Evolutionary conservation across 1,140 invertebrate genomes (phyloP), one percentile per base, ranked within the genome.

Genomic region (Elymnias hypermnestra): DNA sequence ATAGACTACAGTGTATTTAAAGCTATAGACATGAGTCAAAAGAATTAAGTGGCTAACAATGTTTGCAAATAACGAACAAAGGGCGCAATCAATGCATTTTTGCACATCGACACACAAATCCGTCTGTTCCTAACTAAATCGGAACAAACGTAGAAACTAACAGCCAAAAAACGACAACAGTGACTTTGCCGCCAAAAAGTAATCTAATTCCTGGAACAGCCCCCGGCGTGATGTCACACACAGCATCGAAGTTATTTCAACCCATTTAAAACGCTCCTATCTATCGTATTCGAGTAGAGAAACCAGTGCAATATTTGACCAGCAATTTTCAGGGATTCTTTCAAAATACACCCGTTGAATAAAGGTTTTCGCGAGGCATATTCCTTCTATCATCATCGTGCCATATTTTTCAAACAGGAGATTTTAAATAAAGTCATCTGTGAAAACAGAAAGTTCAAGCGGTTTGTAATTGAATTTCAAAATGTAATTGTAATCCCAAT

Each of bases 271-370:
- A 15, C 25, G 47, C 35, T 10, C 35, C 39, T 50, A 50, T 50
- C 48, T 44, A 39, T 51, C 41, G 40, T 25, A 22, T 10, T 17
- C 37, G 15, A 26, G 25, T 38, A 51, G 44, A 33, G 44, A 51
- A 51, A 51, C 33, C 40, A 13, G 36, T 51, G 33, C 40, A 44
- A 51, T 51, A 51, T 51, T 51, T 44, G 42, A 51, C 44, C 41
- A 41, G 25, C 5, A 33, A 15, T 33, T 17, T 33, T 33, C 31
- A 15, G 31, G 6, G 13, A 33, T 33, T 33, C 31, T 33, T 33
- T 33, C 14, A 4, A 1, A 15, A 17, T 33, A 8, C 13, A 17
- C 26, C 10, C 23, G 23, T 9, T 13, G n/a, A 33, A 33, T 9
- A 3, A 17, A 33, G 31, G 8, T 33, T 33, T 17, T n/a, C 17